Evolutionary conservation across 2,888 invertebrate species (phyloP), one percentile per base, ranked within the genome.

Genomic region (Lottia scabra): DNA sequence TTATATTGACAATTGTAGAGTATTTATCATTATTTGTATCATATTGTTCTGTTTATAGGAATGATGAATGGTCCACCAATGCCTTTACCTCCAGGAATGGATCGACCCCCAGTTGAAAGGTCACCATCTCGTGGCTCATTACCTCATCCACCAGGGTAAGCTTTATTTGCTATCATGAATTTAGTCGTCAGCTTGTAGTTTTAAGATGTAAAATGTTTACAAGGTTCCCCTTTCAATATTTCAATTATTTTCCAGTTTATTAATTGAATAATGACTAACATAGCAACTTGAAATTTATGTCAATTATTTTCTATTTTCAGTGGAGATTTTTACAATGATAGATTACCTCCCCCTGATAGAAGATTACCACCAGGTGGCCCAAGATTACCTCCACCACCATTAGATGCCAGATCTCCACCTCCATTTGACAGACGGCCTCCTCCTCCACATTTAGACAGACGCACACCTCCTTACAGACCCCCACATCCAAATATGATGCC

Each of bases 51-150:
- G 65, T n/a, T 69, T 78, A 2, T 70, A 85, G 84, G 84, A 63
- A 81, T 84, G 80, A 69, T 84, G 77, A 85, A 85, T 80, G 85
- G 84, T 12, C 83, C 84, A 15, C 83, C 81, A 46, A 76, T 75
- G 23, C 74, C 72, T 13, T 78, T 75, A 44, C 80, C 78, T 12
- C 82, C 82, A 26, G 80, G 78, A 16, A 76, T 78, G 70, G 84
- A 81, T 46, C 75, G 81, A 64, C 38, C 30, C 16, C 38, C 38
- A 65, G 44, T 43, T 15, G 65, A 79, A 19, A 73, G 77, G 27
- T 83, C 84, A 72, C 81, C 82, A 68, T 85, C 84, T n/a, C 73
- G 84, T 67, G 81, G 82, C 67, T 72, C 75, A 16, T 44, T 78
- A n/a, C 77, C 77, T 13, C 73, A 75, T 26, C 71, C 70, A 63